phyloP scores from a whole-genome alignment of 2,888 invertebrate genomes.

The Aplocera efformata region DNA sequence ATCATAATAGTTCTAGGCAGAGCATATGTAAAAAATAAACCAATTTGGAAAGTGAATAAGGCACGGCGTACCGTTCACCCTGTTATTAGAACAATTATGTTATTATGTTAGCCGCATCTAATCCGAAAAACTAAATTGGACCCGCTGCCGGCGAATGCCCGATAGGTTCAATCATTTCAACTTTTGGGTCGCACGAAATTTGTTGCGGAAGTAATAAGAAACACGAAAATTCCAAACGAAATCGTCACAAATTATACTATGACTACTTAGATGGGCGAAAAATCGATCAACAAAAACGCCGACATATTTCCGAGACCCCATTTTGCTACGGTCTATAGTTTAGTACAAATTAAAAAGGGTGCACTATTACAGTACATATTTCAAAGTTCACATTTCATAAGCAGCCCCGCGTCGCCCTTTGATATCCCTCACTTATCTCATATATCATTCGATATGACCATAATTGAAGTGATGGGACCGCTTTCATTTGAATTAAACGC shows the following conservation, averaged over 20 bases:
- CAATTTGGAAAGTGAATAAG: slow-evolving; percentile 81
- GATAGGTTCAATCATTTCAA: slow-evolving; percentile 76
- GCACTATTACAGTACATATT: slow-evolving; percentile 67
- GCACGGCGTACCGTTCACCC: slow-evolving; percentile 67
- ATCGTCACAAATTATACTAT: slow-evolving; percentile 65
- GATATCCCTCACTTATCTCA: slow-evolving; percentile 79
- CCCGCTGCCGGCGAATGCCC: slow-evolving; percentile 77
- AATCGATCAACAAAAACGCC: slow-evolving; percentile 48
- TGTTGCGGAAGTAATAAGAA: slow-evolving; percentile 80
- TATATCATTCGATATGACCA: slow-evolving; percentile 79
- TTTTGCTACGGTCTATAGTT: slow-evolving; percentile 70
- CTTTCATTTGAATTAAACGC: slow-evolving; percentile 56
- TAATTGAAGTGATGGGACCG: slow-evolving; percentile 68
- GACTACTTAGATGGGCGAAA: slow-evolving; percentile 41
- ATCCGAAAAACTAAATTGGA: slow-evolving; percentile 80
- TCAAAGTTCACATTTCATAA: slow-evolving; percentile 76
- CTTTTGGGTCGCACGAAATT: slow-evolving; percentile 79
- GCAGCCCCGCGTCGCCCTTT: slow-evolving; percentile 74
- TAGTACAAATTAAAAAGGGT: slow-evolving; percentile 78
- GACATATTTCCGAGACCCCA: slow-evolving; percentile 53
- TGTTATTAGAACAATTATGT: slow-evolving; percentile 80
- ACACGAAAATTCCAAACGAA: slow-evolving; percentile 70
- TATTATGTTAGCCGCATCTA: slow-evolving; percentile 80
- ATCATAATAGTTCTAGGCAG: slow-evolving; percentile 80
- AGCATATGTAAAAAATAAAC: slow-evolving; percentile 74